Evolutionary conservation across 53 echinoderm and acorn worm species (phyloP).

Genomic region (Holothuria leucospilota): DNA sequence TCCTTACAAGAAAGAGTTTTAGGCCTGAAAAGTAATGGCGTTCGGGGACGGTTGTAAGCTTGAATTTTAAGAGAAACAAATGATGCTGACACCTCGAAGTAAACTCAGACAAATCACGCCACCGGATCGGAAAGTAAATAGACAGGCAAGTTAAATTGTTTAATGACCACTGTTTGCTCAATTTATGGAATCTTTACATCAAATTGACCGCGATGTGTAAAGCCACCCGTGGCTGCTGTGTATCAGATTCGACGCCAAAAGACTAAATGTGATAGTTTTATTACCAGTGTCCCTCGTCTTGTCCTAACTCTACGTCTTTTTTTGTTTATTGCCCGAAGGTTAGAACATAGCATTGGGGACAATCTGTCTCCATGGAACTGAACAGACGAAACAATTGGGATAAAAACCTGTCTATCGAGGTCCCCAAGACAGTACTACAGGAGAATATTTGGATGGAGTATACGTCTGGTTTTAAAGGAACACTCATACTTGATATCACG

Average conservation of each 20-base stretch:
- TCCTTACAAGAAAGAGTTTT: no score
- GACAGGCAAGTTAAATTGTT: slow-evolving; percentile 19
- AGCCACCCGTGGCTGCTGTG: slow-evolving; percentile 1
- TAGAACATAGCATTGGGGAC: not conserved
- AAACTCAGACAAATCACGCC: slow-evolving; percentile 19
- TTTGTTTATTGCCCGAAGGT: not conserved
- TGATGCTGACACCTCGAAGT: not conserved
- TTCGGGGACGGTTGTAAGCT: not conserved
- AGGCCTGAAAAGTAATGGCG: no score
- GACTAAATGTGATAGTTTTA: slow-evolving; percentile 35
- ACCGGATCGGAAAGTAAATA: not conserved
- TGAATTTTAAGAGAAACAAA: slow-evolving; percentile 1
- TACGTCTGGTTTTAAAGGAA: no score
- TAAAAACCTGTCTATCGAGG: no score
- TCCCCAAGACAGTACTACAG: no score
- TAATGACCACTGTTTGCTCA: slow-evolving; percentile 29
- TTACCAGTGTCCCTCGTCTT: not conserved
- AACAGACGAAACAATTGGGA: no score
- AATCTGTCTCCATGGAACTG: not conserved
- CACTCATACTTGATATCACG: no score
- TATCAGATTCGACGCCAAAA: not conserved
- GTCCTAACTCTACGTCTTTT: not conserved
- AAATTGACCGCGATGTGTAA: slow-evolving; percentile 22
- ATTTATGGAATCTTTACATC: slow-evolving; percentile 6
- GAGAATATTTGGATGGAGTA: no score